A percentile compares a stretch with the other conserved stretches of the same genome.
Conservation (phyloP, 1,140 invertebrate species). For the Conus betulinus region DNA sequence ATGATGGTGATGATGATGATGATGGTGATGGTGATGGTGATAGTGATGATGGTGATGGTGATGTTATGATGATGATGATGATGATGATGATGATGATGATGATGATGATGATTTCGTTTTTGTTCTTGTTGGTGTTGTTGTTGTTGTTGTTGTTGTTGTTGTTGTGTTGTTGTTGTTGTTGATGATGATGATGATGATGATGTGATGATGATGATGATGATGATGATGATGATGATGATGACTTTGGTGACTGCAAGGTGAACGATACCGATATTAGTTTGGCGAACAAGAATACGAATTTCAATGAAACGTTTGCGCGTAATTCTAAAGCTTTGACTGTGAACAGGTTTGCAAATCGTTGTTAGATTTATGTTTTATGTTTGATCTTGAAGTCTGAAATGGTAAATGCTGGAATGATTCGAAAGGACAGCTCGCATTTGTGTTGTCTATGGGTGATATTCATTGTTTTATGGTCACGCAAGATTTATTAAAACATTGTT, state of each 20-base stretch:
- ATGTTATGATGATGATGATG: slow-evolving; percentile 8
- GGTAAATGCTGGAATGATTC: too few species aligned
- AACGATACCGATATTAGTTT: too few species aligned
- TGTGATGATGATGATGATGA: slow-evolving; percentile 37
- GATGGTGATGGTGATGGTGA: background rate
- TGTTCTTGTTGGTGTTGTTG: background rate
- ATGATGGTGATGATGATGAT: background rate
- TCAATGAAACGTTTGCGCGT: too few species aligned
- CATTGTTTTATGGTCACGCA: too few species aligned
- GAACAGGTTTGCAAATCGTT: too few species aligned
- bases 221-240: slow-evolving; percentile 28
- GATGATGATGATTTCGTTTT: background rate
- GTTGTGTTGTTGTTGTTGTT: background rate
- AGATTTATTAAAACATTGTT: too few species aligned
- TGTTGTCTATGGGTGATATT: too few species aligned
- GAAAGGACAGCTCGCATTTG: too few species aligned
- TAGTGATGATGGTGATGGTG: background rate
- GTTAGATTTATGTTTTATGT: too few species aligned
- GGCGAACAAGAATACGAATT: too few species aligned
- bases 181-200: slow-evolving; percentile 7
- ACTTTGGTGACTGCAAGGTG: background rate
- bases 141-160: background rate
- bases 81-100: slow-evolving; percentile 17
- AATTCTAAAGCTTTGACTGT: too few species aligned
- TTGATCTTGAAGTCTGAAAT: too few species aligned